Base-by-base conservation (phyloP, 2,888 invertebrate species). In the Archaeoteleia sp. region DNA sequence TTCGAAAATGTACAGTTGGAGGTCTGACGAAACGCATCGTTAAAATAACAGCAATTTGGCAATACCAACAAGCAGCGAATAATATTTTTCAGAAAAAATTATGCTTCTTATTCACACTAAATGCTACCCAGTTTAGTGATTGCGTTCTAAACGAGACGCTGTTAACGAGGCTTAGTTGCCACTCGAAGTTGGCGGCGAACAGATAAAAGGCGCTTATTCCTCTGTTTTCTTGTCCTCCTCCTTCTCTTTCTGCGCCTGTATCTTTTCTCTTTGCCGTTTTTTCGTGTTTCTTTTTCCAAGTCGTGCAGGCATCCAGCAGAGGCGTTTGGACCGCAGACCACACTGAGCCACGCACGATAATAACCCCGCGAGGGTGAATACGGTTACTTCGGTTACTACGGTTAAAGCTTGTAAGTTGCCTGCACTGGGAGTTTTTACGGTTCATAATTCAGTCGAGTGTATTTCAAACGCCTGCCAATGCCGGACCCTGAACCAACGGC, bases 401-500 rank as follows among this genome's bases (percentile, higher is more conserved):
- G 74, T 76, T 77, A 77, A 77, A 76, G 74, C 74, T 72, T 72
- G 72, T 71, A 74, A 72, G 75, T 75, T 76, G 75, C 74, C 71
- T 71, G 53, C 70, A 70, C 70, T 66, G 65, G 63, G 77, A 82
- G 79, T 80, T 83, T 83, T 83, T 83, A 83, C 83, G 83, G 82
- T 83, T 83, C 83, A 83, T 83, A 83, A 83, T 83, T 83, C 83
- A 83, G 82, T 71, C 80, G 81, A 82, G 82, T 82, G 78, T 83
- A 83, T 83, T 83, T 83, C 82, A 82, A 83, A 82, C 79, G 80
- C 76, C 83, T 83, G 82, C 83, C 83, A 82, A 83, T 83, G 81
- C 74, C 67, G 70, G 74, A 71, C 72, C 74, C 70, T 76, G 77
- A 78, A 69, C 58, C 63, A 63, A 67, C 67, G 69, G 48, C 58